Evolutionary conservation across 2,888 invertebrate genomes (phyloP), one percentile per base, ranked within the genome.

Genomic region (Emmelina monodactyla): DNA sequence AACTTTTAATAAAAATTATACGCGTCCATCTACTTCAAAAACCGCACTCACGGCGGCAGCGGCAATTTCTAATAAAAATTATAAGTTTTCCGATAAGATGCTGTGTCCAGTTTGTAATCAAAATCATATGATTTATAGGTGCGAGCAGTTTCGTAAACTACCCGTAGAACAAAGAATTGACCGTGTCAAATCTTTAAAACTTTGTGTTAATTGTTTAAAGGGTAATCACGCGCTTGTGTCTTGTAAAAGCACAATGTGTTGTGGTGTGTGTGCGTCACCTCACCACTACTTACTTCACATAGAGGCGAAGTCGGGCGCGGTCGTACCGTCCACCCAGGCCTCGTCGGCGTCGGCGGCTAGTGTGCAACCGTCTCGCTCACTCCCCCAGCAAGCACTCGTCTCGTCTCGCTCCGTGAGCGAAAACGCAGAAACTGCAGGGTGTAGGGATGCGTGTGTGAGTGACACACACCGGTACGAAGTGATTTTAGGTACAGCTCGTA

Each of bases 261-360:
- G 14, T 13, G 30, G 15, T 25, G 25, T 25, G 25, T 25, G 25
- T 25, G 25, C 25, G 25, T 25, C 25, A 25, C 25, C 25, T 11
- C 37, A 33, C 28, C 37, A 37, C 13, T 28, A 37, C 28, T 30
- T 28, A 2, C n/a, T 37, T 6, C 37, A 33, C 14, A 1, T 33
- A 3, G 33, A 37, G 12, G 6, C 33, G 7, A 29, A 15, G 7
- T 15, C 4, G 16, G n/a, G 13, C 15, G 11, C 12, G 29, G 12
- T 29, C 12, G 29, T 29, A 29, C 29, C n/a, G 25, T n/a, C 25
- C 3, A 4, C 6, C n/a, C 25, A 25, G 25, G n/a, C n/a, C n/a
- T n/a, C n/a, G n/a, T n/a, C n/a, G n/a, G n/a, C 3, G n/a, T n/a
- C 9, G 6, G n/a, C 25, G 25, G 14, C 13, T 22, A 10, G 2